Percentiles rank a stretch among this genome's conserved stretches.
These are phyloP conservation scores for Macropodus opercularis DNA, from an alignment of 2,797 vertebrate species.

Conservation along the genomic window DNA sequence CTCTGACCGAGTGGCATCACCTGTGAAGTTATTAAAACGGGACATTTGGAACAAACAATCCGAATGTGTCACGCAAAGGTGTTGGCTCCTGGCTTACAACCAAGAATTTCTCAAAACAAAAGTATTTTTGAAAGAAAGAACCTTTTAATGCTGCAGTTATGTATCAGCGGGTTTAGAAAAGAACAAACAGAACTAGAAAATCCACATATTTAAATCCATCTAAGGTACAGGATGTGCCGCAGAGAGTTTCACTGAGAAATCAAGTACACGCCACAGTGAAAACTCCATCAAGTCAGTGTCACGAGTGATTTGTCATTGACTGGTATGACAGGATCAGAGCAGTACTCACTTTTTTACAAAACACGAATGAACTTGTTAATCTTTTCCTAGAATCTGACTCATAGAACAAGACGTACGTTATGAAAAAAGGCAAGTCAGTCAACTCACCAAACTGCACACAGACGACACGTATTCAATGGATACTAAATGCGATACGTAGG, in stretches of 20 bases:
- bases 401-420: slow-evolving; percentile 38
- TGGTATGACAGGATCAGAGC: slow-evolving; percentile 47
- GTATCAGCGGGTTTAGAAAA: slow-evolving; percentile 13
- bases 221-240: slow-evolving; percentile 19
- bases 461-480: background rate
- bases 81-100: slow-evolving; percentile 43
- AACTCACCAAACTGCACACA: background rate
- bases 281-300: slow-evolving; percentile 33
- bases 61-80: slow-evolving; percentile 28
- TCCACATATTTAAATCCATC: slow-evolving; percentile 46
- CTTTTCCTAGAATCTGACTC: slow-evolving; percentile 56
- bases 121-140: slow-evolving; percentile 32
- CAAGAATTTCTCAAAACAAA: slow-evolving; percentile 47
- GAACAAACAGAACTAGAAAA: slow-evolving; percentile 58
- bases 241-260: slow-evolving; percentile 8
- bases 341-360: slow-evolving; percentile 20
- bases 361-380: slow-evolving; percentile 13
- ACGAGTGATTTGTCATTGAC: slow-evolving; percentile 36
- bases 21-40: slow-evolving; percentile 56
- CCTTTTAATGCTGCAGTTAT: slow-evolving; percentile 25
- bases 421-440: background rate
- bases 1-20: slow-evolving; percentile 79
- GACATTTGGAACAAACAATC: slow-evolving; percentile 4
- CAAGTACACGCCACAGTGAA: slow-evolving; percentile 8
- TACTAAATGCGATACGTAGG: background rate